Evolutionary conservation across 2,888 invertebrate genomes (phyloP).

Genomic region (Adineta ricciae): DNA sequence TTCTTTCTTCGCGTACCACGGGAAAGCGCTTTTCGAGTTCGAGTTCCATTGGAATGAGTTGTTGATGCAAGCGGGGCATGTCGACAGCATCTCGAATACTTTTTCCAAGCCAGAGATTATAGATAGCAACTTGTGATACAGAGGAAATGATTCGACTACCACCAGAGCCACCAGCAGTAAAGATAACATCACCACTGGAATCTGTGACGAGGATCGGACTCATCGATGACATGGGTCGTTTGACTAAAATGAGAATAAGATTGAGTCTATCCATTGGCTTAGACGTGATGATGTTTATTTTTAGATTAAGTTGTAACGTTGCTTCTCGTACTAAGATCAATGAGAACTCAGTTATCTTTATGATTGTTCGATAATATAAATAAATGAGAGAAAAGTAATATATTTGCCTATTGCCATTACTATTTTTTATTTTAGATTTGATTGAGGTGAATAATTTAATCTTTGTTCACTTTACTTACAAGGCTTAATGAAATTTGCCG

Average conservation of each 20-base stretch:
- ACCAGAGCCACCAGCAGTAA: slow-evolving; percentile 75
- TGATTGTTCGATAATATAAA: no score
- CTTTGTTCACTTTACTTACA: slow-evolving; percentile 41
- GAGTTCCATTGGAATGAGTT: slow-evolving; percentile 24
- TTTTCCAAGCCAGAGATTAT: slow-evolving; percentile 24
- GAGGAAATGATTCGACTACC: slow-evolving; percentile 79
- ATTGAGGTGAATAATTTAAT: no score
- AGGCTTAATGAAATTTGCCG: slow-evolving; percentile 70
- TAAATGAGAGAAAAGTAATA: no score
- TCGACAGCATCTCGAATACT: slow-evolving; percentile 28
- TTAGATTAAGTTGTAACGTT: no score
- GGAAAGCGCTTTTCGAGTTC: slow-evolving; percentile 31
- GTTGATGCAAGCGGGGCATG: slow-evolving; percentile 30
- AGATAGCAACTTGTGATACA: slow-evolving; percentile 51
- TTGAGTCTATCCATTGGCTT: no score
- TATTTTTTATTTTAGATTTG: no score
- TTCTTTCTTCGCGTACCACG: not conserved
- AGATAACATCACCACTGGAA: slow-evolving; percentile 54
- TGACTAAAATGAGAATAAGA: no score
- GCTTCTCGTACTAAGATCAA: no score
- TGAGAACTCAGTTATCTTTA: no score
- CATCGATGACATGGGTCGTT: slow-evolving; percentile 81
- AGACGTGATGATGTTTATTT: no score
- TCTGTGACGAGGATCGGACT: slow-evolving; percentile 66
- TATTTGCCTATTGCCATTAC: no score